Conservation (phyloP, 1,140 invertebrate genomes). For the Dolichoris vasculosae region DNA sequence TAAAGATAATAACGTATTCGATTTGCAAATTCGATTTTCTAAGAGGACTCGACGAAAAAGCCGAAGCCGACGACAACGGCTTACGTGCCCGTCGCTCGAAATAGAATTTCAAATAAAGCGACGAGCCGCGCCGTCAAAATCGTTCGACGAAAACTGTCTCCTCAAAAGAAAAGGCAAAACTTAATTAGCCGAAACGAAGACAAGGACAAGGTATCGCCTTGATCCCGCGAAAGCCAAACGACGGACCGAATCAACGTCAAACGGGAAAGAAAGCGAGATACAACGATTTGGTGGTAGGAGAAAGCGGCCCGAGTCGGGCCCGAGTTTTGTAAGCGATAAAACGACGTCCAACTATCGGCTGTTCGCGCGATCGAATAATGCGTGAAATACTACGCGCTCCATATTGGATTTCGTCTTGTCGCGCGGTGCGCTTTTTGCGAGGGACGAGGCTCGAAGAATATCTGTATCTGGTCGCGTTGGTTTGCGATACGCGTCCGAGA, state of each 20-base stretch:
- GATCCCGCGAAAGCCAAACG: slow-evolving; percentile 37
- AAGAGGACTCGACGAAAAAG: not conserved
- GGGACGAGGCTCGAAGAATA: not conserved
- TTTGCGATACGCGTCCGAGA: not conserved
- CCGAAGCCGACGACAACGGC: not conserved
- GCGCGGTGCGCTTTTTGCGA: slow-evolving; percentile 24
- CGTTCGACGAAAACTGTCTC: slow-evolving; percentile 27
- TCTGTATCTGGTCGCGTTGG: not conserved
- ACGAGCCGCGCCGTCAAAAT: not conserved
- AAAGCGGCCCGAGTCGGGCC: not conserved
- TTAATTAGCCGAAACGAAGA: slow-evolving; percentile 50
- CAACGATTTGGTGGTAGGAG: not conserved
- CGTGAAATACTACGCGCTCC: slow-evolving; percentile 45
- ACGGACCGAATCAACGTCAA: slow-evolving; percentile 46
- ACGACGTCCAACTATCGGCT: not conserved
- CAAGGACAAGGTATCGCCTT: slow-evolving; percentile 18
- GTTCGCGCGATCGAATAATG: slow-evolving; percentile 36
- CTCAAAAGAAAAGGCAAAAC: slow-evolving; percentile 26
- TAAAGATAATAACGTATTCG: not conserved
- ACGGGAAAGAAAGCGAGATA: not conserved
- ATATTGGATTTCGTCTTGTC: slow-evolving; percentile 45
- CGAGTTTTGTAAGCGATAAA: not conserved
- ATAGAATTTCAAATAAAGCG: slow-evolving; percentile 2
- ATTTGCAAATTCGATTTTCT: not conserved
- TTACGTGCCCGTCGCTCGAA: not conserved